A percentile compares a stretch with the other conserved stretches of the same genome.
Evolutionary conservation across 2,888 invertebrate species (phyloP).

Genomic region (Ferrisia virgata): DNA sequence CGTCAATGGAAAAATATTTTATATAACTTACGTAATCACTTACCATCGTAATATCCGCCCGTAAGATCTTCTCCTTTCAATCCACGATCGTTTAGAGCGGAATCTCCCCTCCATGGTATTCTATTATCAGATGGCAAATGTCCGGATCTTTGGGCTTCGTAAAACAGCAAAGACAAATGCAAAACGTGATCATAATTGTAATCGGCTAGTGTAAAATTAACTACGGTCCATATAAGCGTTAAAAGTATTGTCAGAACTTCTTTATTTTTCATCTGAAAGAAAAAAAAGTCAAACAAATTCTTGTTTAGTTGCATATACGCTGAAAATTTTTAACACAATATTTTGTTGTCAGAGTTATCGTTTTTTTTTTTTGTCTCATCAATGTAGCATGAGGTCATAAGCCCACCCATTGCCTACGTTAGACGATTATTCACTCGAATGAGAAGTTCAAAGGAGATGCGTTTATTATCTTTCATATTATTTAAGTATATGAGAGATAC

Average conservation of each 20-base stretch:
- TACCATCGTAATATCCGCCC: constrained; percentile 62
- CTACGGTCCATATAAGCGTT: constrained; percentile 26
- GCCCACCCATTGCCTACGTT: too few relatives aligned
- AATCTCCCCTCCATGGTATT: constrained; percentile 59
- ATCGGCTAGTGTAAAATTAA: not conserved
- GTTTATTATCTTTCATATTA: not conserved
- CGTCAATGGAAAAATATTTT: not conserved
- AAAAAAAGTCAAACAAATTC: not conserved
- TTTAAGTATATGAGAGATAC: too few relatives aligned
- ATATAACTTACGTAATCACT: constrained; percentile 34
- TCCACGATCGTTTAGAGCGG: constrained; percentile 57
- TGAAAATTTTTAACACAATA: too few relatives aligned
- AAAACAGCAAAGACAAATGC: constrained; percentile 58
- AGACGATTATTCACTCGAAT: too few relatives aligned
- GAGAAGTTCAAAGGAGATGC: not conserved
- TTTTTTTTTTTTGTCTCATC: not conserved
- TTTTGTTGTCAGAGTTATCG: too few relatives aligned
- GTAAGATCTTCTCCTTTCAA: constrained; percentile 58
- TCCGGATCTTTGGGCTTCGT: constrained; percentile 60
- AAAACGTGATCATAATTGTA: constrained; percentile 57
- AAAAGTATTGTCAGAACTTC: constrained; percentile 21
- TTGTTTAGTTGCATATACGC: not conserved
- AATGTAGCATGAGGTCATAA: too few relatives aligned
- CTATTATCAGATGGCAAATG: constrained; percentile 56
- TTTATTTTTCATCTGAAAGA: constrained; percentile 6